Base-by-base conservation (phyloP, 2,888 invertebrate species). In the Rhingia campestris region DNA sequence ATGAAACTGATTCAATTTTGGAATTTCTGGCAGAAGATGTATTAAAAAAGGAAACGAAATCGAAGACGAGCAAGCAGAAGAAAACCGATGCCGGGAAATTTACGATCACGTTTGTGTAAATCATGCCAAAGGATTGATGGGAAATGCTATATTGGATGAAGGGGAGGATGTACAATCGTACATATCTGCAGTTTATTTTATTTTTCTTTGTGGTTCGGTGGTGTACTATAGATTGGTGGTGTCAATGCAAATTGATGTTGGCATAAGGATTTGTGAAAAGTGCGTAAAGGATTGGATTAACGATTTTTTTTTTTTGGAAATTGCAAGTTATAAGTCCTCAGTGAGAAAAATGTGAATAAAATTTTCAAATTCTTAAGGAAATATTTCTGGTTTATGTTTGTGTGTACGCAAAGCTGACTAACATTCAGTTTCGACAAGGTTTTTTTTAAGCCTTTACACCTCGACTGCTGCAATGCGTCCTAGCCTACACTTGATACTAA, bases 51-150 rank as follows among this genome's bases (percentile, higher is more conserved):
- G 9, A 9, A 14, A 14, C 33, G 22, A 63, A 54, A 22, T 4
- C n/a, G 12, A n/a, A 51, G 4, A 41, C 58, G 12, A 14, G 30
- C 35, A 7, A 6, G 22, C 0, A 32, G 2, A 22, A 41, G 9
- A 30, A 45, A 45, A 53, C 37, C 43, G 69, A 80, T 66, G 69
- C 53, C 33, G 74, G 74, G 47, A 74, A 74, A 84, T 84, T 75
- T 84, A 84, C 84, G 84, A 84, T 74, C 84, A 84, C 80, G 84
- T 75, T 84, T 84, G 84, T 70, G 84, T 66, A 84, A 84, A 84
- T 84, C 82, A 84, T 84, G 58, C 74, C 79, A 84, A 84, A 84
- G 74, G 74, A 84, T 69, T 79, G 82, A 79, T 74, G 73, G 69
- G 35, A 79, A 74, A 79, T 69, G 43, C 37, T 59, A 56, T 75